These are phyloP conservation scores for Thyatira batis DNA, from an alignment of 2,888 invertebrate genomes.

Conservation along the genomic window DNA sequence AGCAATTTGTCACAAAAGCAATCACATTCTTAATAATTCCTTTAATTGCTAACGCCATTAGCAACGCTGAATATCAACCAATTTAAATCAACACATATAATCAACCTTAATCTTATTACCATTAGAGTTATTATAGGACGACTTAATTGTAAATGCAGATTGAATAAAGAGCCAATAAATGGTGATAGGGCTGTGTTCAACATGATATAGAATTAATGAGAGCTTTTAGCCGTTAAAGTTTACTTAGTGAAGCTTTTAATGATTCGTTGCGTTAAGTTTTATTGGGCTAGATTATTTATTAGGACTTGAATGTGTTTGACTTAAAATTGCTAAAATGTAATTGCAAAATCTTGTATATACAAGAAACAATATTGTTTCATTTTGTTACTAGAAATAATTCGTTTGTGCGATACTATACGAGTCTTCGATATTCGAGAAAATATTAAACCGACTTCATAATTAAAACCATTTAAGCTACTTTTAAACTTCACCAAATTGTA, in stretches of 20 bases:
- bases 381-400: no score
- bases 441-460: no score
- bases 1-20: constrained; percentile 39
- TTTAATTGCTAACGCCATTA: constrained; percentile 41
- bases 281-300: background rate
- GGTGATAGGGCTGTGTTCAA: constrained; percentile 6
- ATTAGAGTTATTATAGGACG: background rate
- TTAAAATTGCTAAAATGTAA: no score
- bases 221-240: background rate
- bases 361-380: no score
- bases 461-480: no score
- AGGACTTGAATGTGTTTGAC: background rate
- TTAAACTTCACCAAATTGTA: no score
- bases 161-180: background rate
- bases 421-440: no score
- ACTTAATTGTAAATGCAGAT: background rate
- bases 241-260: background rate
- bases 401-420: no score
- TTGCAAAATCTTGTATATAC: no score
- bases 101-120: background rate
- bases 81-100: background rate
- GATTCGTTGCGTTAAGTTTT: background rate
- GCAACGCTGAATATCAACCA: constrained; percentile 8
- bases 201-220: constrained; percentile 1
- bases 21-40: constrained; percentile 39